Base-by-base conservation (phyloP, 2,888 invertebrate species). In the Xestobium rufovillosum region DNA sequence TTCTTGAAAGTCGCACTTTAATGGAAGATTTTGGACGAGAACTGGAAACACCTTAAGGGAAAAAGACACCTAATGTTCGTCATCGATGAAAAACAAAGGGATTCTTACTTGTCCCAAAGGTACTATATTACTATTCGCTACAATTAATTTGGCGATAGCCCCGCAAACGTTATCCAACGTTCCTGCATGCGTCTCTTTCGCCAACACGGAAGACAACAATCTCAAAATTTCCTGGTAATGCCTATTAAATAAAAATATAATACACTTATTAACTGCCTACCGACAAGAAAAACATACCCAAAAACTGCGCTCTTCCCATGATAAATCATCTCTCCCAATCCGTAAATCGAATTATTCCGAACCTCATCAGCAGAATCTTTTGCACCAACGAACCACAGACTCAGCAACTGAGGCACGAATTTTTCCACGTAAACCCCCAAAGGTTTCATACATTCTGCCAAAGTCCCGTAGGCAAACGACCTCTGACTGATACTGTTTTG, bases 121-220 rank as follows among this genome's bases (percentile, higher is more conserved):
- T 40, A 86, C 67, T 45, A 70, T 69, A 37, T 62, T 61, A 27
- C 71, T 64, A 61, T 83, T 80, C 2, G 75, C 72, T 23, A 77
- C 66, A 33, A 87, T 81, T 55, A 87, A 70, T 39, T 84, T 73
- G 14, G 83, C 80, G 34, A 84, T 70, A 17, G 85, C 83, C 32
- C 82, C 86, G 59, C 83, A 80, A 46, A 85, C 78, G 57, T 87
- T 87, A 57, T 87, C 87, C 39, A 81, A 64, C 3, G 78, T 78
- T 25, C 80, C 70, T 0, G 72, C 67, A 51, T 78, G 73, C n/a
- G 69, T 66, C 61, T 85, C 85, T 38, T 67, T 71, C 3, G 71
- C 61, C 35, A 84, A 70, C n/a, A 77, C 71, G 19, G 69, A 63
- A 1, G 83, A 81, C n/a, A 87, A 61, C 4, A 71, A 67, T 59